A percentile compares a stretch with the other conserved stretches of the same genome.
Conservation (phyloP, 2,888 invertebrate species). For the Drosophila nr. fundita region DNA sequence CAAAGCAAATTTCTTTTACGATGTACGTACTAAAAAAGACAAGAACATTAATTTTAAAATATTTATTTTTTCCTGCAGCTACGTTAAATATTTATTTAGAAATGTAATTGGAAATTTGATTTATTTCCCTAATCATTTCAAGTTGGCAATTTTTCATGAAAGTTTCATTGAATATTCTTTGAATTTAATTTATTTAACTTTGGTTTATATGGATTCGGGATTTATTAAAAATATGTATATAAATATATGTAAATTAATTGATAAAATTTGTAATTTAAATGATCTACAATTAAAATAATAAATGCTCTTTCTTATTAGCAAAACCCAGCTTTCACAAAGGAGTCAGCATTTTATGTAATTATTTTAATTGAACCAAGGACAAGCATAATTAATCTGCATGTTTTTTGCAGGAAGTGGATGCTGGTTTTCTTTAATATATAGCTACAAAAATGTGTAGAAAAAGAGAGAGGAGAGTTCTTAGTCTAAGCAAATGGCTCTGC, state of each 20-base stretch:
- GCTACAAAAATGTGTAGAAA: background rate
- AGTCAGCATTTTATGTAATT: background rate
- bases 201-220: accelerated
- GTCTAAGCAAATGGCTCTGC: constrained; percentile 16
- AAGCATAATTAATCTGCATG: background rate
- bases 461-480: background rate
- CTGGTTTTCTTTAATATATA: background rate
- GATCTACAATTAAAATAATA: background rate
- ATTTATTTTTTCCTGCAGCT: background rate
- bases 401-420: background rate
- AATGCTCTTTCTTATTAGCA: background rate
- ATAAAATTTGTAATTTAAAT: background rate
- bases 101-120: background rate
- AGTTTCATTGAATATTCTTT: background rate
- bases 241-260: background rate
- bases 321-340: background rate
- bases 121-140: background rate
- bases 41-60: background rate
- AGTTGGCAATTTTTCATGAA: background rate
- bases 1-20: background rate
- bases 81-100: background rate
- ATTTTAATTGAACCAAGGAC: background rate
- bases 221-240: no score
- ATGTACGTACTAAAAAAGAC: background rate
- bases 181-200: background rate